Evolutionary conservation across 2,888 invertebrate species (phyloP), one percentile per base, ranked within the genome.

Genomic region (Cephonodes hylas): DNA sequence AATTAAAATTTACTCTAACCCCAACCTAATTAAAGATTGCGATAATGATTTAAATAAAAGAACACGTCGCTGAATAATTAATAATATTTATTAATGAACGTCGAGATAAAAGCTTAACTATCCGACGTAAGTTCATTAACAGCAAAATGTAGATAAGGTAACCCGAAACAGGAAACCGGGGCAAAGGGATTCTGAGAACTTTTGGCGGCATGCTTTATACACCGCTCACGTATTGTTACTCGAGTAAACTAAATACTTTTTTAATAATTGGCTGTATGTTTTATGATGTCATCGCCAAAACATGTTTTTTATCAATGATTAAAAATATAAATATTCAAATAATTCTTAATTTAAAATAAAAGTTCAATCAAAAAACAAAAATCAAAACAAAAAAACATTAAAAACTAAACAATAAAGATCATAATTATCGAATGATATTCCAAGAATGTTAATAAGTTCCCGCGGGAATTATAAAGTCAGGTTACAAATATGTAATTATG

Each of bases 161-260:
- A 42, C 42, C 42, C 48, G 53, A 48, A 60, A 53, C 53, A 60
- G 60, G 60, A 60, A 60, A 60, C 42, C 38, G 53, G 42, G 60
- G 23, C 53, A 53, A 27, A 53, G 60, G 53, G 53, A 60, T 60
- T 60, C 60, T 60, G 15, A 53, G 53, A 60, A 60, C 53, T 53
- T 60, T 60, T 53, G 60, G 53, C 60, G 60, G 53, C 42, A 42
- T 18, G 31, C 31, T 53, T 53, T 53, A 31, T 20, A 27, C 3
- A 7, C 4, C 20, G 31, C 10, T 53, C 53, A 31, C 53, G 18
- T 53, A 8, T 20, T 53, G 18, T 27, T 53, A 31, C 18, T 53
- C 18, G 15, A 18, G 7, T 13, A 13, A 31, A 45, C 22, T 10
- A 23, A 8, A 53, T 3, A n/a, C 31, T 23, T 53, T 31, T 10